Evolutionary conservation across 2,888 invertebrate species (phyloP), one percentile per base, ranked within the genome.

Genomic region (Desoria tigrina): DNA sequence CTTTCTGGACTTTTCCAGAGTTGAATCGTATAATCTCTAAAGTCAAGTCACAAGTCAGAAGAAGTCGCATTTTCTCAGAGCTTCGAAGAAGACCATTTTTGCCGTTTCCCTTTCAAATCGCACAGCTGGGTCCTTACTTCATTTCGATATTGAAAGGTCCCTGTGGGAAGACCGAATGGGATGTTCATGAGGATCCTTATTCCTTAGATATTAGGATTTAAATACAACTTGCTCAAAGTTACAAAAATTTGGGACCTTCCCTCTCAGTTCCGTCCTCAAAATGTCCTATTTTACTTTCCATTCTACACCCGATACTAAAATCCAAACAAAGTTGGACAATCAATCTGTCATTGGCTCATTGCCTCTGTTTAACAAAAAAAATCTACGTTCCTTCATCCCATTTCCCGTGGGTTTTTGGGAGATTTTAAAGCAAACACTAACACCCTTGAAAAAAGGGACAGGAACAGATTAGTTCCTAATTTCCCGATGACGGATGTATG

Each of bases 21-120:
- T 21, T 6, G 6, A 45, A 45, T 45, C 45, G 11, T 21, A 21
- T 45, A 45, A 45, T 45, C 45, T 45, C n/a, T 6, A 16, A 16
- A 45, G 45, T 45, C 45, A 45, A 45, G 45, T 45, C 45, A 45
- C 6, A 45, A 45, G 45, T 45, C 45, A n/a, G 9, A 45, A 45
- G 16, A 45, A 45, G 45, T 45, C 45, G 45, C 45, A 45, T 6
- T 45, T 45, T 45, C 39, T 39, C 45, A 6, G 45, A 45, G 45
- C 45, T 45, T 45, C 16, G 16, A 45, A 16, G 21, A 45, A 32
- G 21, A 45, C n/a, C n/a, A 45, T 45, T 45, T 45, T 45, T 45
- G 45, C 45, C 45, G 45, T 45, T 45, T 21, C 21, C 45, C 21
- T 45, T 45, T 16, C 16, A 21, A 45, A 45, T 45, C 45, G 16